These are phyloP conservation scores for Spea bombifrons DNA, from an alignment of 2,113 vertebrate species.

Conservation along the genomic window DNA sequence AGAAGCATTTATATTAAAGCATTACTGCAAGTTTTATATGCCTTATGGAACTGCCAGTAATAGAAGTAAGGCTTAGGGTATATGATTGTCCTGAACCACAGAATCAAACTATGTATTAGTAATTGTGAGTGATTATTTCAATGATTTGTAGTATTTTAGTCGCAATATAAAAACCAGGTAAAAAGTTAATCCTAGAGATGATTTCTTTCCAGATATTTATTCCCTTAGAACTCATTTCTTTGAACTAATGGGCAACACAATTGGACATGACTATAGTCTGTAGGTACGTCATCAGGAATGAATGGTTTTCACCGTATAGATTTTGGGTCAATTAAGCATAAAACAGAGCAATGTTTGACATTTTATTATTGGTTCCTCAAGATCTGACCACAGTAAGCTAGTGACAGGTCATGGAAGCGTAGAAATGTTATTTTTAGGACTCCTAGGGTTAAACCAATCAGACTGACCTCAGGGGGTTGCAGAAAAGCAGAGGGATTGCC, in stretches of 20 bases:
- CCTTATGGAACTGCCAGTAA: no score
- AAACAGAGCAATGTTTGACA: not conserved
- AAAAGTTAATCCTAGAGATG: no score
- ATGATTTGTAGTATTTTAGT: no score
- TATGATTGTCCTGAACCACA: no score
- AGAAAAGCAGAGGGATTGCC: conserved; percentile 21
- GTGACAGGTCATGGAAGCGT: conserved; percentile 18
- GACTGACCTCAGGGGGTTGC: conserved; percentile 32
- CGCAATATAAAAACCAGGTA: no score
- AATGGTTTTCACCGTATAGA: not conserved
- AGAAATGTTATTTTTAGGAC: conserved; percentile 36
- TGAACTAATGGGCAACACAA: not conserved
- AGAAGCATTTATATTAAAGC: no score
- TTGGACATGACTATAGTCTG: not conserved
- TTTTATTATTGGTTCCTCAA: not conserved
- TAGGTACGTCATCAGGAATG: not conserved
- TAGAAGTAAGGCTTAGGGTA: no score
- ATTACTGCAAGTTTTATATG: no score
- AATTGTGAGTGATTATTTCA: no score
- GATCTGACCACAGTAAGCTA: not conserved
- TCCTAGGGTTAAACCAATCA: conserved; percentile 46
- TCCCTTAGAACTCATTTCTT: no score
- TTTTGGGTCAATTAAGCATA: not conserved
- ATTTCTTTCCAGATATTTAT: no score
- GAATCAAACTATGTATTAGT: no score